phyloP scores from a whole-genome alignment of 2,888 invertebrate species.

The Nycteola revayana region DNA sequence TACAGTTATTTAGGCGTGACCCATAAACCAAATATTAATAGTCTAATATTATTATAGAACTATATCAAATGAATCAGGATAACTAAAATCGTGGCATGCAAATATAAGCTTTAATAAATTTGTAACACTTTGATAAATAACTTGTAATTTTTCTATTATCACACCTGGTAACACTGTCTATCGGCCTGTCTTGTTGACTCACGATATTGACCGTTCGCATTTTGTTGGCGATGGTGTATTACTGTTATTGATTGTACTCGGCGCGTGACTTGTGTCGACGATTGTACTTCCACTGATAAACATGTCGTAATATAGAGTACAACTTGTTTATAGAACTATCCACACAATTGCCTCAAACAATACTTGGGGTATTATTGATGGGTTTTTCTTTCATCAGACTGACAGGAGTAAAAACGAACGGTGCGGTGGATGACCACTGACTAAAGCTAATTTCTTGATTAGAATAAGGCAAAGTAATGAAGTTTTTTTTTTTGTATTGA shows the following conservation, averaged over 20 bases:
- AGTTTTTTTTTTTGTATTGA: too few species aligned
- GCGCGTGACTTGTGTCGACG: conserved; percentile 76
- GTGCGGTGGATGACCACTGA: too few species aligned
- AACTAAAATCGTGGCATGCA: too few species aligned
- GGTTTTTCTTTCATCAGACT: not conserved
- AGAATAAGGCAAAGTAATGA: too few species aligned
- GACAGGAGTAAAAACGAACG: too few species aligned
- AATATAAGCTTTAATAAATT: conserved; percentile 3
- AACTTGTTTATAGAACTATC: conserved; percentile 28
- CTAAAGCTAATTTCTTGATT: too few species aligned
- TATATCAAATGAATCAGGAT: too few species aligned
- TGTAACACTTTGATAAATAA: conserved; percentile 11
- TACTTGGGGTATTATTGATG: not conserved
- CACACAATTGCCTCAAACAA: conserved; percentile 20
- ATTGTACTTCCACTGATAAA: conserved; percentile 61
- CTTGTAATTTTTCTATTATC: conserved; percentile 12
- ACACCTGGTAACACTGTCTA: conserved; percentile 50
- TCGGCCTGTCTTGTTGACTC: conserved; percentile 65
- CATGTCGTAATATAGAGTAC: conserved; percentile 46
- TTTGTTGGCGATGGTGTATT: conserved; percentile 75
- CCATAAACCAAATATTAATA: too few species aligned
- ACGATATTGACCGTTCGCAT: conserved; percentile 74
- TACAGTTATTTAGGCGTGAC: not conserved
- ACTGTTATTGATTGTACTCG: conserved; percentile 78
- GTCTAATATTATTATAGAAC: too few species aligned